Evolutionary conservation across 1,140 invertebrate species (phyloP), one percentile per base, ranked within the genome.

Genomic region (Colletes latitarsis): DNA sequence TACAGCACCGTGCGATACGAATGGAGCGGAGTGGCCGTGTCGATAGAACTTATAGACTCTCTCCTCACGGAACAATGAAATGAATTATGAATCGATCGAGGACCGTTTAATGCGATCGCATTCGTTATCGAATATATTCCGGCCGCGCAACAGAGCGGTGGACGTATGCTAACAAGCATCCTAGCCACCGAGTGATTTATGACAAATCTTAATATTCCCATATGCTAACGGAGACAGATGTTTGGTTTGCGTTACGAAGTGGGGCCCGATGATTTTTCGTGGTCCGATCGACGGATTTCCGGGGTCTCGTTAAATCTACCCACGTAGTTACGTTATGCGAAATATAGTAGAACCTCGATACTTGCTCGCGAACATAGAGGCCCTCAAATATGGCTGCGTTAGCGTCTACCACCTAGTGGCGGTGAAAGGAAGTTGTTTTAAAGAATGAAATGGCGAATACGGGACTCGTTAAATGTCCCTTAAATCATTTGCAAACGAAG

Each of bases 401-500:
- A 12, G 10, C 8, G 49, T 12, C 10, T 9, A 0, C 8, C 49
- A 12, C 10, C 49, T 49, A 49, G 9, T 10, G 49, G 49, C 10
- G 10, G 0, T 10, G 49, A 8, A 49, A 12, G 49, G 8, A 49
- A 49, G 49, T 12, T 12, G 49, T 12, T 8, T 49, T 68, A 63
- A 53, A 53, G 70, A 67, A 77, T 82, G 41, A 66, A 41, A 46
- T 0, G 12, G 17, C n/a, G 62, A 75, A 53, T 70, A 53, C 19
- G 12, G 53, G 67, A 46, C 17, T 12, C 43, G 41, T 71, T 53
- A 70, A 72, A 60, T 49, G 30, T 69, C 53, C 14, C 57, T 76
- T 84, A 84, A 85, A 84, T 84, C 77, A 85, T 75, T 80, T n/a
- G 46, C 49, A 55, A 76, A 85, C 70, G 82, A 85, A 85, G 83